phyloP scores from a whole-genome alignment of 2,113 vertebrate species.

The Vicugna pacos region DNA sequence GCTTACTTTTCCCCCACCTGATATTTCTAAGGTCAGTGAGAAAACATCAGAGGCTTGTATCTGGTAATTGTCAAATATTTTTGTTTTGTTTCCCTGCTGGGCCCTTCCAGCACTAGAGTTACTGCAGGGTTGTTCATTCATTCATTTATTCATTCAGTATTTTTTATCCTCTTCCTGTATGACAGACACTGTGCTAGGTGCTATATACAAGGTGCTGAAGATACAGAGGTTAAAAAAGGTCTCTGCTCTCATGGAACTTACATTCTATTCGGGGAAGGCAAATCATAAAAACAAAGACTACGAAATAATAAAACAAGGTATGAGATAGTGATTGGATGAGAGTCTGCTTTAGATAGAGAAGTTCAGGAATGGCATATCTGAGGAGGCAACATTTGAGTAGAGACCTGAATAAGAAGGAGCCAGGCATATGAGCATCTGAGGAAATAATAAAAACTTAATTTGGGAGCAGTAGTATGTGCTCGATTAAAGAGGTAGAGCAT shows the following conservation, averaged over 20 bases:
- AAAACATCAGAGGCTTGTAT: not conserved
- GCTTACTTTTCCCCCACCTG: not conserved
- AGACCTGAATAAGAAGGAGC: conserved; percentile 4
- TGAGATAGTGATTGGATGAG: not conserved
- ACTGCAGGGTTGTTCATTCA: not conserved
- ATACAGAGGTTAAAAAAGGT: not conserved
- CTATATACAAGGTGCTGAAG: not conserved
- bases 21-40: conserved; percentile 19
- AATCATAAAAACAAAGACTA: not conserved
- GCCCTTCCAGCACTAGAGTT: not conserved
- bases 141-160: not conserved
- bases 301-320: not conserved
- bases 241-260: not conserved
- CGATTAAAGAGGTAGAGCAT: not conserved
- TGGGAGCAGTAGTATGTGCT: not conserved
- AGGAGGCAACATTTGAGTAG: not conserved
- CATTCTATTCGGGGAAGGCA: not conserved
- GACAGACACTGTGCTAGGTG: not conserved
- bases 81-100: conserved; percentile 24
- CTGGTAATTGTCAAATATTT: not conserved
- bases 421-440: not conserved
- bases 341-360: not conserved
- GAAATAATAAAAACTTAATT: not conserved
- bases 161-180: not conserved
- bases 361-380: not conserved